Base-by-base conservation (phyloP, 1,140 invertebrate species). In the Pseudomyrmex flavicornis region DNA sequence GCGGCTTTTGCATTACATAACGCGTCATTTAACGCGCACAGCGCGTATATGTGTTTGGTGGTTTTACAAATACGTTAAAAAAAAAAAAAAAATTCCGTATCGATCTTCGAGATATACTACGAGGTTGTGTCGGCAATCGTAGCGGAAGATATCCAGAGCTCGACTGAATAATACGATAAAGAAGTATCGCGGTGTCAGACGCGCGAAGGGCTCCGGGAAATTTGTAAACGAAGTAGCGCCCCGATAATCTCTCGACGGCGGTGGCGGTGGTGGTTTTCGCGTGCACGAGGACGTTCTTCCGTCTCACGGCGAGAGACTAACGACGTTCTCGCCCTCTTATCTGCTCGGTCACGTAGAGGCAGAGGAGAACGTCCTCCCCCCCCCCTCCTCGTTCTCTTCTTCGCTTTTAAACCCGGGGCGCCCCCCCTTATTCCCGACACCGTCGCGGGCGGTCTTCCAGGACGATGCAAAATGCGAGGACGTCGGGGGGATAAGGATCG, bases 231-330 rank as follows among this genome's bases (percentile, higher is more conserved):
- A 92, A 90, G 69, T 79, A 87, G 85, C 83, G 82, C 35, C 66
- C 35, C 75, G 90, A 88, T 91, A 91, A 91, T 90, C 90, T 90
- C 90, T 85, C 69, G 77, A 69, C 70, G 66, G 54, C 35, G 17
- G 54, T 13, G 88, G 63, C 63, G 62, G 88, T 59, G 79, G 83
- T 68, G 86, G 88, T 92, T 92, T 91, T 93, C 91, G 93, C 93
- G 93, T 94, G 93, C 92, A 69, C 74, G 91, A 93, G 90, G 92
- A 92, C 91, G 90, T 92, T 93, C 92, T 92, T 93, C 92, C 92
- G 90, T 88, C 89, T 88, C 89, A 88, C 85, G 68, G 84, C 86
- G 88, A 87, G 92, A 93, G 93, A 93, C 92, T 94, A 93, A 94
- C 93, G 93, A 94, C 91, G 89, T 93, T 92, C 90, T 91, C 89